A percentile compares a stretch with the other conserved stretches of the same genome.
Evolutionary conservation across 1,140 invertebrate genomes (phyloP).

Genomic region (Sycophaga agraensis): DNA sequence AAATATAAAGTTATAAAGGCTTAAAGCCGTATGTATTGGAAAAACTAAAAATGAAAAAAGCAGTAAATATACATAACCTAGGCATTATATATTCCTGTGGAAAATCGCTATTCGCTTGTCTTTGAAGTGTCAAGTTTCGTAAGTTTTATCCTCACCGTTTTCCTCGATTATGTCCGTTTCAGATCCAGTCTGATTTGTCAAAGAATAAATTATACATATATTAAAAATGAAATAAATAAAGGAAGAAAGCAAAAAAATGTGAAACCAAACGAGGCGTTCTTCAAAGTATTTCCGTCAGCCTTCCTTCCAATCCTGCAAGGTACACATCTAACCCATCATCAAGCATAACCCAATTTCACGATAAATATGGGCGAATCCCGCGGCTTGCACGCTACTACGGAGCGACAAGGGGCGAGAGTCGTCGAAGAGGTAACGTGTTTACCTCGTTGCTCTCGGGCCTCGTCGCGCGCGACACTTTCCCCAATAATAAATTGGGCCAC

Average conservation of each 20-base stretch:
- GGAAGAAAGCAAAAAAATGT: neutral
- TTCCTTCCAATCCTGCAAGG: neutral
- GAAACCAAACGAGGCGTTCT: neutral
- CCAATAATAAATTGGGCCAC: neutral
- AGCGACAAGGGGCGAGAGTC: too few species aligned
- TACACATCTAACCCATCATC: neutral
- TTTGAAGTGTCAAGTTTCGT: conserved; percentile 10
- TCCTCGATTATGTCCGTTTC: conserved; percentile 16
- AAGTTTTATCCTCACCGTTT: conserved; percentile 21
- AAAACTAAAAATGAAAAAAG: neutral
- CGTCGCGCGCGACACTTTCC: neutral
- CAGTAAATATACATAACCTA: neutral
- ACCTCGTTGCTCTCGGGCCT: too few species aligned
- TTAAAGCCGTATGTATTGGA: too few species aligned
- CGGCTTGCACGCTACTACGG: too few species aligned
- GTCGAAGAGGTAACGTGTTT: too few species aligned
- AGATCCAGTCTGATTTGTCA: conserved; percentile 22
- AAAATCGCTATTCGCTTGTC: conserved; percentile 16
- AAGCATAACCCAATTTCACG: neutral
- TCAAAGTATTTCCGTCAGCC: neutral
- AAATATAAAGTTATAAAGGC: neutral
- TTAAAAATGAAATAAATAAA: conserved; percentile 15
- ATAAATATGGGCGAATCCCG: too few species aligned
- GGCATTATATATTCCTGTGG: neutral
- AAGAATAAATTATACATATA: conserved; percentile 13